Percentiles rank a stretch among this genome's conserved stretches.
phyloP scores from a whole-genome alignment of 2,888 invertebrate genomes.

The Dryococelus australis region DNA sequence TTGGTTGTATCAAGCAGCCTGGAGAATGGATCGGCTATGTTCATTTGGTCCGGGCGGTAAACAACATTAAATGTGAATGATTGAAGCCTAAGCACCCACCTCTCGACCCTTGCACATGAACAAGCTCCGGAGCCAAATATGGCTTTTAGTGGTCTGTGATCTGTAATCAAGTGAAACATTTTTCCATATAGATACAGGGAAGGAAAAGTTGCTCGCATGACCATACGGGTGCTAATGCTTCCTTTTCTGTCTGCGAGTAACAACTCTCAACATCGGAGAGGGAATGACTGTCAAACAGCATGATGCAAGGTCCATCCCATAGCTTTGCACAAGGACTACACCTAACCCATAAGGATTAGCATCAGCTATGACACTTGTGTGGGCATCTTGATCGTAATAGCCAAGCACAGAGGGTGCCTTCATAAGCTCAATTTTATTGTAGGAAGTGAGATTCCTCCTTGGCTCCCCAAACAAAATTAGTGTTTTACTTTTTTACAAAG shows the following conservation, averaged over 20 bases:
- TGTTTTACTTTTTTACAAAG: conserved; percentile 32
- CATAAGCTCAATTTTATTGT: conserved; percentile 46
- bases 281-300: conserved; percentile 56
- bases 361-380: conserved; percentile 46
- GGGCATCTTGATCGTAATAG: conserved; percentile 51
- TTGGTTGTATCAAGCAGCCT: conserved; percentile 40
- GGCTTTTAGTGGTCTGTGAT: conserved; percentile 47
- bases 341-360: conserved; percentile 41
- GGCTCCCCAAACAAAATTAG: conserved; percentile 49
- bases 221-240: conserved; percentile 54
- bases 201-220: conserved; percentile 56
- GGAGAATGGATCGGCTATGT: conserved; percentile 53
- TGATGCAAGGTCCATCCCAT: conserved; percentile 50
- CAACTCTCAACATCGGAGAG: conserved; percentile 55
- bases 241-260: conserved; percentile 51
- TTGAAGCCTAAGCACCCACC: conserved; percentile 49
- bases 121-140: conserved; percentile 44
- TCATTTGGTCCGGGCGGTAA: conserved; percentile 46
- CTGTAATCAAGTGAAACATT: conserved; percentile 55
- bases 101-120: conserved; percentile 47
- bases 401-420: conserved; percentile 46
- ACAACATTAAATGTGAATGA: conserved; percentile 46
- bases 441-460: conserved; percentile 51
- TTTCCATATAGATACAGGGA: conserved; percentile 56
- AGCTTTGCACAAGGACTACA: conserved; percentile 52